Evolutionary conservation across 2,113 vertebrate species (phyloP).

Genomic region (Phalacrocorax aristotelis): DNA sequence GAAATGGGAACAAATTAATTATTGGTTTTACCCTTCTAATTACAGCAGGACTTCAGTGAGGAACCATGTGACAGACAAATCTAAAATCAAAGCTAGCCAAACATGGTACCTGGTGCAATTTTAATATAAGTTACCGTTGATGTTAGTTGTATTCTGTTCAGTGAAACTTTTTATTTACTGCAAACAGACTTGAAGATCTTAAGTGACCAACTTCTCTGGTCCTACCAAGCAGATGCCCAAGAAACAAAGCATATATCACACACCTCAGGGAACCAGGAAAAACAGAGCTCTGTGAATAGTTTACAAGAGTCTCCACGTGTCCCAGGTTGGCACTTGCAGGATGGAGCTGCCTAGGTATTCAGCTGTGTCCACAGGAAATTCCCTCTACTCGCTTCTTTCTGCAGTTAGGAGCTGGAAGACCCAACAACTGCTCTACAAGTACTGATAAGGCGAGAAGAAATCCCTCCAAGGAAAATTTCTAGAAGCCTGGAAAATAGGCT

Average conservation of each 20-base stretch:
- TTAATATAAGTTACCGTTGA: not conserved
- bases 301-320: not conserved
- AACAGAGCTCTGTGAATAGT: not conserved
- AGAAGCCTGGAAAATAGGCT: not conserved
- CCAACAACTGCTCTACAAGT: not conserved
- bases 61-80: not conserved
- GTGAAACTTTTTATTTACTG: not conserved
- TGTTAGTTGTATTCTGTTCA: not conserved
- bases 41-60: not conserved
- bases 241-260: not conserved
- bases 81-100: not conserved
- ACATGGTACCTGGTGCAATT: fast-evolving
- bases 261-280: not conserved
- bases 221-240: not conserved
- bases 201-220: not conserved
- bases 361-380: not conserved
- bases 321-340: not conserved
- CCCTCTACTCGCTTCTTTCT: constrained; percentile 28
- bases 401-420: constrained; percentile 6
- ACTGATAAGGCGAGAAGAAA: constrained; percentile 1
- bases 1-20: not conserved
- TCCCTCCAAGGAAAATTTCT: not conserved
- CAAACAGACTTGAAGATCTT: not conserved
- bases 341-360: not conserved
- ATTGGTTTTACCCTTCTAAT: not conserved